Evolutionary conservation across 2,113 vertebrate genomes (phyloP).

Genomic region (Nicator chloris): DNA sequence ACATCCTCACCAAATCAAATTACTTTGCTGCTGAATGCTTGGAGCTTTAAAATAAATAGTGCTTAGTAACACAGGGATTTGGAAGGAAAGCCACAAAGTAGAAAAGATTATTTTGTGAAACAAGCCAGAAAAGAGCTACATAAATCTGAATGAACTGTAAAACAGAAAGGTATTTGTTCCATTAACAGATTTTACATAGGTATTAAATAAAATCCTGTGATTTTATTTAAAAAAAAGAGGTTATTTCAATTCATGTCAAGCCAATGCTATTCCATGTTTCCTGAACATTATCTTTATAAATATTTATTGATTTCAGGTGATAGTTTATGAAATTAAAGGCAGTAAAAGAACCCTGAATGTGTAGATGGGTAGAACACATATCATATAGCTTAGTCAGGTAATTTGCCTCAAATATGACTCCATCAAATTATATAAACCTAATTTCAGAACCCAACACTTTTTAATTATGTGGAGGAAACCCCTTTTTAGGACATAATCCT

Average conservation of each 20-base stretch:
- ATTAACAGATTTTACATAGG: neutral
- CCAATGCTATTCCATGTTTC: neutral
- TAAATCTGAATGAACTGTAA: slow-evolving; percentile 14
- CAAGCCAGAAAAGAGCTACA: neutral
- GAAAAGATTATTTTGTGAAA: slow-evolving; percentile 8
- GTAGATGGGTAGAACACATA: neutral
- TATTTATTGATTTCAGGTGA: neutral
- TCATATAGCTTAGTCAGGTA: neutral
- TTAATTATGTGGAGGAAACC: neutral
- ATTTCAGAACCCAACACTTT: neutral
- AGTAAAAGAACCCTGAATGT: accelerated
- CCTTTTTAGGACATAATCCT: neutral
- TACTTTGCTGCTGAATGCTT: neutral
- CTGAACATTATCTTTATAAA: neutral
- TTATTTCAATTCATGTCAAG: neutral
- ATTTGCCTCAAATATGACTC: neutral
- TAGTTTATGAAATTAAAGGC: neutral
- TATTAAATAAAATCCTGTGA: neutral
- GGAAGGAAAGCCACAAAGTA: neutral
- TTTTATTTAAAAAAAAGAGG: neutral
- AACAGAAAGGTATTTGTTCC: neutral
- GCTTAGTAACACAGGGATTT: neutral
- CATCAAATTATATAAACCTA: neutral
- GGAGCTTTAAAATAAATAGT: neutral
- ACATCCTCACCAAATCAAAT: neutral